phyloP scores from a whole-genome alignment of 2,797 vertebrate genomes.

The Trachops cirrhosus region DNA sequence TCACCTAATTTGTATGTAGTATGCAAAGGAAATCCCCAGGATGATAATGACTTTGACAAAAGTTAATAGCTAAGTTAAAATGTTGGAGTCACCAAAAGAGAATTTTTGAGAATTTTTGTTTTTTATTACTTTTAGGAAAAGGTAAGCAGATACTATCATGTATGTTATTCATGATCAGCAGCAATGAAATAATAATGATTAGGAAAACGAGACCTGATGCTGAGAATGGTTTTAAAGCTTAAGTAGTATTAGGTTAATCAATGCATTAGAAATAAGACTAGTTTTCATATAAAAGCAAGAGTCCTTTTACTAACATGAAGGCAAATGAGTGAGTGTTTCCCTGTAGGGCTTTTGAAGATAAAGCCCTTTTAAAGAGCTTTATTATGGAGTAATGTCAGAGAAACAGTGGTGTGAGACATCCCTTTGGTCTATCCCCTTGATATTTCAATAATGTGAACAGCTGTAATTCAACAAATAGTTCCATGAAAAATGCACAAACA shows the following conservation, averaged over 20 bases:
- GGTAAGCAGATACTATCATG: background rate
- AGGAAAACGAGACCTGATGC: slow-evolving; percentile 9
- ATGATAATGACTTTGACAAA: background rate
- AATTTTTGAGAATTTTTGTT: background rate
- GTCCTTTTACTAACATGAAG: slow-evolving; percentile 16
- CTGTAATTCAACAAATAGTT: background rate
- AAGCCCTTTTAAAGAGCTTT: slow-evolving; percentile 46
- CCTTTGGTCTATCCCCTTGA: background rate
- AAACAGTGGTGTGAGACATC: background rate
- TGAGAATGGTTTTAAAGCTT: slow-evolving; percentile 39
- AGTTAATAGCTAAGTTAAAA: slow-evolving; percentile 37
- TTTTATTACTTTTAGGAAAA: slow-evolving; percentile 36
- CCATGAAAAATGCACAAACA: background rate
- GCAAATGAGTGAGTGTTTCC: background rate
- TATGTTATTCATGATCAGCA: background rate
- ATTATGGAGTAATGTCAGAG: background rate
- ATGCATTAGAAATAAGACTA: slow-evolving; percentile 15
- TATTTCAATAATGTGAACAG: background rate
- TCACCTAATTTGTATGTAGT: background rate
- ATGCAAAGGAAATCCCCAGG: background rate
- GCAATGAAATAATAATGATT: slow-evolving; percentile 50
- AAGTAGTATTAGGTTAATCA: background rate
- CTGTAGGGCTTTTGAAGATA: slow-evolving; percentile 30
- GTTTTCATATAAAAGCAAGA: slow-evolving; percentile 44
- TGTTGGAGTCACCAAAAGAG: background rate